Evolutionary conservation across 2,888 invertebrate species (phyloP).

Genomic region (Heterodera filipjevi): DNA sequence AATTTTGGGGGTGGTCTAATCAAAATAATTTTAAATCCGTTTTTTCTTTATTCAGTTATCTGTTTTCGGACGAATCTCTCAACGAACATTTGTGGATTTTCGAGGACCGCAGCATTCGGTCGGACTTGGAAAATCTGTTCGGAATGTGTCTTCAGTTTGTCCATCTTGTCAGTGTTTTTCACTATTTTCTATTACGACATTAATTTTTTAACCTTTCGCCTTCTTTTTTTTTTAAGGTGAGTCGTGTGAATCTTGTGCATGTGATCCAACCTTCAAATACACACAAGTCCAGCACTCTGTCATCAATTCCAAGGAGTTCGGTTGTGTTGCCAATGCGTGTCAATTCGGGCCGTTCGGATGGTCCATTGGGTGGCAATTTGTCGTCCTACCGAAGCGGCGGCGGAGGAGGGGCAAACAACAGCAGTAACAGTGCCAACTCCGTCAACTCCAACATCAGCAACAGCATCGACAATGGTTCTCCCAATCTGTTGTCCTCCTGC

Average conservation of each 20-base stretch:
- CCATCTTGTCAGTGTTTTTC: constrained; percentile 39
- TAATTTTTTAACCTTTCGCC: too few relatives aligned
- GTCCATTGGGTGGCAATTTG: neutral
- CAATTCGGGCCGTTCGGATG: neutral
- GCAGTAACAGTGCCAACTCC: neutral
- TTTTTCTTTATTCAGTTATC: neutral
- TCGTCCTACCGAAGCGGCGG: constrained; percentile 7
- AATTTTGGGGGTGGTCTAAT: neutral
- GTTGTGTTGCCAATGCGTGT: neutral
- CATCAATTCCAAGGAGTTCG: neutral
- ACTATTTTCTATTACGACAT: neutral
- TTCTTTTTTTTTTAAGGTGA: neutral
- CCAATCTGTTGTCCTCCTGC: neutral
- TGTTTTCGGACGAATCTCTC: constrained; percentile 35
- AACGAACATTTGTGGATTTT: neutral
- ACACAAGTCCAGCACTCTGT: neutral
- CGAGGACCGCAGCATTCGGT: constrained; percentile 39
- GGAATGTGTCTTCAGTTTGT: constrained; percentile 46
- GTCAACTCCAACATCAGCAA: neutral
- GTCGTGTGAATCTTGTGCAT: constrained; percentile 3
- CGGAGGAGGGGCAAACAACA: neutral
- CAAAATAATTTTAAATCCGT: neutral
- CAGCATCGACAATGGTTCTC: neutral
- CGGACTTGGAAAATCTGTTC: constrained; percentile 46
- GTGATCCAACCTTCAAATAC: neutral